Evolutionary conservation across 2,888 invertebrate genomes (phyloP).

Genomic region (Molanna angustata): DNA sequence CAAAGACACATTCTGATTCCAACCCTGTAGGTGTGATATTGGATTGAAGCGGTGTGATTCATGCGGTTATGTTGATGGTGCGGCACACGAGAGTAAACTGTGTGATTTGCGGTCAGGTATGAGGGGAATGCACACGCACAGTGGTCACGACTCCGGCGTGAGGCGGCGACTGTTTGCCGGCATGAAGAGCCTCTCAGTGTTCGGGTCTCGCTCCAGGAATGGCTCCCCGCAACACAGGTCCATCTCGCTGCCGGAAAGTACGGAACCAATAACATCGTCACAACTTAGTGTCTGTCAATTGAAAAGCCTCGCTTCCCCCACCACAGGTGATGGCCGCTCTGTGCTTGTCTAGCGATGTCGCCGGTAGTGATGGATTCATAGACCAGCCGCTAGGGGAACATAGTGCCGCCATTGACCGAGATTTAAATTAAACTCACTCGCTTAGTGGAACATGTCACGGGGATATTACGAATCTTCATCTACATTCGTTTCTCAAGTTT

Average conservation of each 20-base stretch:
- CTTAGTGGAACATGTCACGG: too few relatives aligned
- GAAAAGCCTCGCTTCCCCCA: slow-evolving; percentile 12
- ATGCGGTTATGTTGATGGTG: too few relatives aligned
- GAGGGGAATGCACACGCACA: neutral
- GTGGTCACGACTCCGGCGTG: slow-evolving; percentile 56
- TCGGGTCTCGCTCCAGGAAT: slow-evolving; percentile 64
- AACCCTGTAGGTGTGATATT: too few relatives aligned
- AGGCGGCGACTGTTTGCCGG: slow-evolving; percentile 76
- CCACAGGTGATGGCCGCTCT: slow-evolving; percentile 25
- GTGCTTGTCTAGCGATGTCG: slow-evolving; percentile 12
- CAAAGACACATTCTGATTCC: too few relatives aligned
- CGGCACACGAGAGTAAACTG: too few relatives aligned
- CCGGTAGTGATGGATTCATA: slow-evolving; percentile 1
- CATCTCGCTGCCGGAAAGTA: slow-evolving; percentile 86
- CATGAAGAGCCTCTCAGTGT: slow-evolving; percentile 75
- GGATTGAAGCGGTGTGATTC: too few relatives aligned
- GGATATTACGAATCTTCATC: too few relatives aligned
- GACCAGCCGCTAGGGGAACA: slow-evolving; percentile 4
- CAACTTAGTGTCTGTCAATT: slow-evolving; percentile 25
- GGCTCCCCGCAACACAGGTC: slow-evolving; percentile 75
- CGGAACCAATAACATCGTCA: slow-evolving; percentile 39
- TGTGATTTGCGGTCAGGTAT: slow-evolving; percentile 24
- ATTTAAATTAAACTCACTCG: too few relatives aligned
- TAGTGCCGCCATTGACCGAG: too few relatives aligned
- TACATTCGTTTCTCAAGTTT: slow-evolving; percentile 29